Evolutionary conservation across 37 sponge, comb jelly and placozoan species (phyloP).

Genomic region (Mnemiopsis leidyi): DNA sequence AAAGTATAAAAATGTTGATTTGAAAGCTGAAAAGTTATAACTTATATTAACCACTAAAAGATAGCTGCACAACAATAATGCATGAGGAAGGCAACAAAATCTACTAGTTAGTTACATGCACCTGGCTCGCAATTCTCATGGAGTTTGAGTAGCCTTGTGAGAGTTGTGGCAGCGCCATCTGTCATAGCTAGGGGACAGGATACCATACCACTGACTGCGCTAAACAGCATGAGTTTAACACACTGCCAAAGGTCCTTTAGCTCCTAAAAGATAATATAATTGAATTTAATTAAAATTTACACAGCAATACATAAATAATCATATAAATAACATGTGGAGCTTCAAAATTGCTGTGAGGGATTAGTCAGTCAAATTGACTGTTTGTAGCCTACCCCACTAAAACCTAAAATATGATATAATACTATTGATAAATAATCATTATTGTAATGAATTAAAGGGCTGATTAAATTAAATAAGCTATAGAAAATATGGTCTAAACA

Average conservation of each 20-base stretch:
- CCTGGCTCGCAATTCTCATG: conserved; percentile 1
- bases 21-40: not conserved
- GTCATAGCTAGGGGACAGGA: conserved; percentile 98
- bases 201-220: conserved; percentile 89
- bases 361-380: too few relatives aligned
- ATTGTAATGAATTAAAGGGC: too few relatives aligned
- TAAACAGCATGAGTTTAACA: conserved; percentile 79
- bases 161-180: conserved; percentile 87
- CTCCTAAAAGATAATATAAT: not conserved
- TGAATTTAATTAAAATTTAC: too few relatives aligned
- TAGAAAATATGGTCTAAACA: too few relatives aligned
- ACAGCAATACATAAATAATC: not conserved
- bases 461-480: too few relatives aligned
- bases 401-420: too few relatives aligned
- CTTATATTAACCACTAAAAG: not conserved
- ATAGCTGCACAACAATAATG: not conserved
- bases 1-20: not conserved
- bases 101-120: not conserved
- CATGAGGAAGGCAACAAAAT: not conserved
- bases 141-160: not conserved
- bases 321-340: too few relatives aligned
- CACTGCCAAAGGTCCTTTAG: conserved; percentile 66
- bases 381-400: too few relatives aligned
- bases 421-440: too few relatives aligned
- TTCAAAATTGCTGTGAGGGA: too few relatives aligned